phyloP scores from a whole-genome alignment of 2,888 invertebrate genomes.

The Lampropteryx suffumata region DNA sequence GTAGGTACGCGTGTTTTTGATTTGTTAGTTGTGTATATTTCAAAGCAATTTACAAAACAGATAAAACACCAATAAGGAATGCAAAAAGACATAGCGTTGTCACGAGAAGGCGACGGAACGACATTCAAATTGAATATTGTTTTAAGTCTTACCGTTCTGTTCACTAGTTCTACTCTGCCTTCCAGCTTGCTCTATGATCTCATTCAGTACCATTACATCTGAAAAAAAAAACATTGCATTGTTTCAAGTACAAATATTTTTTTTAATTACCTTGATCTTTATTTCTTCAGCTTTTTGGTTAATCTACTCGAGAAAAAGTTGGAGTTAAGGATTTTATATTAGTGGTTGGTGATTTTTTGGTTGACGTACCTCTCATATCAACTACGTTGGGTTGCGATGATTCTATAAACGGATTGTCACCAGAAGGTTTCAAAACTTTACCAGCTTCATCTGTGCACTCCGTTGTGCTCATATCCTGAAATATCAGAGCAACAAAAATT shows the following conservation, averaged over 20 bases:
- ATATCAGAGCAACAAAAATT: conserved; percentile 22
- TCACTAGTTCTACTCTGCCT: conserved; percentile 93
- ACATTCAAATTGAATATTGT: conserved; percentile 37
- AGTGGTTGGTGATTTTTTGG: neutral
- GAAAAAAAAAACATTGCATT: conserved; percentile 48
- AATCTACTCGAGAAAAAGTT: neutral
- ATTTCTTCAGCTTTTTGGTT: neutral
- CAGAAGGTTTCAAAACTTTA: conserved; percentile 89
- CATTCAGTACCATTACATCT: conserved; percentile 99
- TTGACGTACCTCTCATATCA: conserved; percentile 93
- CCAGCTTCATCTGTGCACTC: conserved; percentile 91
- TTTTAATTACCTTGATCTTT: neutral
- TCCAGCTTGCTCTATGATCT: conserved; percentile 97
- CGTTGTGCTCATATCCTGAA: conserved; percentile 89
- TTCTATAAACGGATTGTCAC: conserved; percentile 96
- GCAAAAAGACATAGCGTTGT: conserved; percentile 50
- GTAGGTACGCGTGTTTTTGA: conserved; percentile 19
- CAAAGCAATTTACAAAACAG: conserved; percentile 33
- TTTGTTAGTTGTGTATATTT: conserved; percentile 31
- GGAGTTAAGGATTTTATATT: too few species aligned
- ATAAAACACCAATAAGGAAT: conserved; percentile 49
- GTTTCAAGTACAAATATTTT: neutral
- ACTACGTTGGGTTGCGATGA: conserved; percentile 93
- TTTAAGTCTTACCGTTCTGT: conserved; percentile 89
- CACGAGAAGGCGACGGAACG: conserved; percentile 44